Evolutionary conservation across 2,888 invertebrate genomes (phyloP).

Genomic region (Synanthedon formicaeformis): DNA sequence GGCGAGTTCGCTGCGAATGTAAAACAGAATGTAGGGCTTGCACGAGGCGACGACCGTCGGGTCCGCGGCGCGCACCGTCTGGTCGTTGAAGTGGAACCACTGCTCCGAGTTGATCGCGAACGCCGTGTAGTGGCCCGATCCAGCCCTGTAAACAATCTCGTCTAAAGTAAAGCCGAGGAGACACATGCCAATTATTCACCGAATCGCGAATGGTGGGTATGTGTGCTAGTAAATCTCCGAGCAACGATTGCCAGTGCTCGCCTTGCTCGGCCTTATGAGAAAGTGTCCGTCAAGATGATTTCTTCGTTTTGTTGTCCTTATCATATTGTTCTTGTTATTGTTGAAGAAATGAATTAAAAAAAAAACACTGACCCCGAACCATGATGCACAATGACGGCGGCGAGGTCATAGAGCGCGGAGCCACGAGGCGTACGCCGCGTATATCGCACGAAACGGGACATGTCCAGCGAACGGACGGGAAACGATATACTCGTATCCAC

Average conservation of each 20-base stretch:
- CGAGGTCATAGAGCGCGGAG: conserved; percentile 80
- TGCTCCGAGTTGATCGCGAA: conserved; percentile 83
- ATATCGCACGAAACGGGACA: conserved; percentile 80
- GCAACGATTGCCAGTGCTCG: too few relatives aligned
- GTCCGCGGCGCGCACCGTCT: conserved; percentile 79
- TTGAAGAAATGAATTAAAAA: too few relatives aligned
- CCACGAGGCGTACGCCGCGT: conserved; percentile 75
- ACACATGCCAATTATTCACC: too few relatives aligned
- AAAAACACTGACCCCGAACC: conserved; percentile 75
- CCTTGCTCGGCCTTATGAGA: too few relatives aligned
- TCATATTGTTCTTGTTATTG: too few relatives aligned
- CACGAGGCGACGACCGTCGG: conserved; percentile 77
- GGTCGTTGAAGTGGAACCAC: conserved; percentile 91
- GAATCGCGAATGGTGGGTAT: too few relatives aligned
- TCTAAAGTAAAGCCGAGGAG: too few relatives aligned
- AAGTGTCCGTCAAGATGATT: too few relatives aligned
- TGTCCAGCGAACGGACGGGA: conserved; percentile 80
- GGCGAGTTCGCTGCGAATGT: conserved; percentile 76
- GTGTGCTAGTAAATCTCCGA: too few relatives aligned
- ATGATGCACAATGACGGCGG: conserved; percentile 85
- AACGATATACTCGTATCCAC: conserved; percentile 83
- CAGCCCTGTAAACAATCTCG: conserved; percentile 67
- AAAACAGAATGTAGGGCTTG: conserved; percentile 89
- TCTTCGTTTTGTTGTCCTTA: too few relatives aligned
- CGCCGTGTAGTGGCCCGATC: conserved; percentile 88